These are phyloP conservation scores for Acanthosepion lycidas DNA, from an alignment of 2,888 invertebrate species.

Conservation along the genomic window DNA sequence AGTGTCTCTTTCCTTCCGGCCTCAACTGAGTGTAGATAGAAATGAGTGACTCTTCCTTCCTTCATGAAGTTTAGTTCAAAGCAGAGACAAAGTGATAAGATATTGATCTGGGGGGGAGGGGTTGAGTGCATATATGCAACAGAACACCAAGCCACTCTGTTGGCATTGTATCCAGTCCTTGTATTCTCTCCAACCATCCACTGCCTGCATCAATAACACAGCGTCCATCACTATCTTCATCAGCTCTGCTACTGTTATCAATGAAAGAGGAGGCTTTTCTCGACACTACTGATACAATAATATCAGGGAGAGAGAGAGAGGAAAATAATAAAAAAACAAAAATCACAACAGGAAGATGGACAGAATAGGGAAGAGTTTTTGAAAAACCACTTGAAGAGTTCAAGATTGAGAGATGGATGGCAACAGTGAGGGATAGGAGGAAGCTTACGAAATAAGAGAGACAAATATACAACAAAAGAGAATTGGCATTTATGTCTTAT, in stretches of 20 bases:
- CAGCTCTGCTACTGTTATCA: background rate
- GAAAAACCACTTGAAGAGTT: too few species aligned
- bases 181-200: background rate
- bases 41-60: background rate
- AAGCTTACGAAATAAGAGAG: too few species aligned
- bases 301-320: background rate
- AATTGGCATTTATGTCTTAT: too few species aligned
- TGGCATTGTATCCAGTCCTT: constrained; percentile 4
- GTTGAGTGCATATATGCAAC: background rate
- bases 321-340: too few species aligned
- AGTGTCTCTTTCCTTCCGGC: background rate
- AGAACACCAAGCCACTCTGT: background rate
- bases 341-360: too few species aligned
- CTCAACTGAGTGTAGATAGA: background rate
- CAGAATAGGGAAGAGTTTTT: background rate
- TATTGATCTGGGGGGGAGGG: background rate
- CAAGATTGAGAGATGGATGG: background rate
- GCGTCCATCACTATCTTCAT: background rate
- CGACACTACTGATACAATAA: constrained; percentile 5
- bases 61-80: background rate
- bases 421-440: background rate
- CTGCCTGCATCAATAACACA: background rate
- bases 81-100: background rate
- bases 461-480: too few species aligned
- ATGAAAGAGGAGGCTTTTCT: background rate